A percentile compares a stretch with the other conserved stretches of the same genome.
Conservation (phyloP, 2,113 vertebrate genomes). For the Chionomys nivalis region DNA sequence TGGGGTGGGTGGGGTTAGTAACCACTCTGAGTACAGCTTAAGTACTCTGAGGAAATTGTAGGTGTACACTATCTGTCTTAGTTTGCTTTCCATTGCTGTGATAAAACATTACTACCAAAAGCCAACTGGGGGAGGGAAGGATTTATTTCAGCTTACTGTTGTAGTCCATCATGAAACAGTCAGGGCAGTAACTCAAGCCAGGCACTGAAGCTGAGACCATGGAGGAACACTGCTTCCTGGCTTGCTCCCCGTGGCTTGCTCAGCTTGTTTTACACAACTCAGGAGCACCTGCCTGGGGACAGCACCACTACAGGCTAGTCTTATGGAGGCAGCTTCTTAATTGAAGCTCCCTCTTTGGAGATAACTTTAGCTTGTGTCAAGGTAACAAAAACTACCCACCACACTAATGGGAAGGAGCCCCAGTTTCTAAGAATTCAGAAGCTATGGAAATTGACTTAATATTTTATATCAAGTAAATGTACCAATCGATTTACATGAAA, state of each 20-base stretch:
- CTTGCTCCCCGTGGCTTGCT: not conserved
- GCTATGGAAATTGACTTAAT: not conserved
- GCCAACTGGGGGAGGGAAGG: not conserved
- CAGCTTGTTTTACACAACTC: not conserved
- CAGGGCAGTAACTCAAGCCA: not conserved
- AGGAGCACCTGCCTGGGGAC: not conserved
- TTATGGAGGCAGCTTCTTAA: not conserved
- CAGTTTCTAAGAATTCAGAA: not conserved
- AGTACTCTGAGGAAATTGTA: not conserved
- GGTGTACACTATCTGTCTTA: not conserved
- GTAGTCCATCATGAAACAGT: not conserved
- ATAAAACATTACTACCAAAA: not conserved
- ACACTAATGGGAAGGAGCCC: not conserved
- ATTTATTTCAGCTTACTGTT: not conserved
- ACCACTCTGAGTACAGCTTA: not conserved
- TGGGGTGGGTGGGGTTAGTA: accelerated
- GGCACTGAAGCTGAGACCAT: not conserved
- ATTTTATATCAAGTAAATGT: slow-evolving; percentile 8
- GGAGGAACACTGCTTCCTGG: not conserved
- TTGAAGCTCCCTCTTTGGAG: not conserved
- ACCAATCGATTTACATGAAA: not conserved
- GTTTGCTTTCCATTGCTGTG: not conserved
- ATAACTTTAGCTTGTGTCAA: not conserved
- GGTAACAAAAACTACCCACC: not conserved
- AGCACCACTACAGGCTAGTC: not conserved